These are phyloP conservation scores for Zaprionus lineosus DNA, from an alignment of 2,888 invertebrate genomes.

Conservation along the genomic window DNA sequence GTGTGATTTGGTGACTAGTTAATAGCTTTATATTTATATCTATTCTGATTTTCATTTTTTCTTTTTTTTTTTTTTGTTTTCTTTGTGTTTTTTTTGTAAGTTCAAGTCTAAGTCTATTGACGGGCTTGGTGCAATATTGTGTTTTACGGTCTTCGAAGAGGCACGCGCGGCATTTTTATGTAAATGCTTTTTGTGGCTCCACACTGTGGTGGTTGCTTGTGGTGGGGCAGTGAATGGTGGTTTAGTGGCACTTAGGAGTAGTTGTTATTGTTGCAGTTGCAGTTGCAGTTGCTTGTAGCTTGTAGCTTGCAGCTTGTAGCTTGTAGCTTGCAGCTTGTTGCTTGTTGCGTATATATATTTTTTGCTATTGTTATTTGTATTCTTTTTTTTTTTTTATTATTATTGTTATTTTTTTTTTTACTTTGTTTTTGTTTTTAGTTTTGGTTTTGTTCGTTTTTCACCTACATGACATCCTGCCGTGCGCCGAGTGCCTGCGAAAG, in stretches of 20 bases:
- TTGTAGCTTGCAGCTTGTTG: no score
- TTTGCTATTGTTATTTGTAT: background rate
- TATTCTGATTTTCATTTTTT: no score
- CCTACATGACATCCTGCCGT: conserved; percentile 83
- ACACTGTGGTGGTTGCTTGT: conserved; percentile 22
- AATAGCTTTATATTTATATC: conserved; percentile 1
- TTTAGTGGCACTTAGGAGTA: conserved; percentile 29
- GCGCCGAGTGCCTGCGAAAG: conserved; percentile 83
- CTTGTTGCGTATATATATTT: no score
- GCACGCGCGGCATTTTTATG: conserved; percentile 65
- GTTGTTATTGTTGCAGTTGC: background rate
- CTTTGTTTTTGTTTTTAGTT: conserved; percentile 19
- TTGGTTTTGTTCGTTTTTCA: no score
- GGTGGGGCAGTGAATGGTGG: conserved; percentile 36
- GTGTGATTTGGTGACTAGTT: conserved; percentile 34
- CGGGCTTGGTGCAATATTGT: conserved; percentile 58
- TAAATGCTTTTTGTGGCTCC: conserved; percentile 63
- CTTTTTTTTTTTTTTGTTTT: no score
- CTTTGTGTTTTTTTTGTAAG: no score
- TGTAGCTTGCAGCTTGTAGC: no score
- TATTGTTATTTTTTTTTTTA: conserved; percentile 22
- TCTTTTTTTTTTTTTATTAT: background rate
- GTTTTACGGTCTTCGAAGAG: conserved; percentile 35
- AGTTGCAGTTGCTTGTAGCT: background rate
- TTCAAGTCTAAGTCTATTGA: conserved; percentile 25